Conservation (phyloP, 2,797 vertebrate genomes). For the Siniperca undulata region DNA sequence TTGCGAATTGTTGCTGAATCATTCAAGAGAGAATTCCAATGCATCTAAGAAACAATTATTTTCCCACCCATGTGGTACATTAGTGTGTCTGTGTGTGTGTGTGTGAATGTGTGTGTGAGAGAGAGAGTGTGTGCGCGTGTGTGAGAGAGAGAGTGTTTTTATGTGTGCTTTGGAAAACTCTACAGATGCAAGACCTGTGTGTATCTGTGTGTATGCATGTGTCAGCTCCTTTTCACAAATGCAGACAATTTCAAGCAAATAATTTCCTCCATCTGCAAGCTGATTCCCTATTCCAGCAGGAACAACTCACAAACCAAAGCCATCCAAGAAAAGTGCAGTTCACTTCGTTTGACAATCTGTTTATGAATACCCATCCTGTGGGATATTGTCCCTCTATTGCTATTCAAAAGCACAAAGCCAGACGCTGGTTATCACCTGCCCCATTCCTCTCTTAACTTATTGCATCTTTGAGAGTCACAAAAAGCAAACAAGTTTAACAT, state of each 20-base stretch:
- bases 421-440: constrained; percentile 18
- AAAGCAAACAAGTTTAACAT: constrained; percentile 13
- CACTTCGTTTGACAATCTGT: constrained; percentile 47
- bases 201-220: constrained; percentile 3
- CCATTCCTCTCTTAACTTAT: constrained; percentile 7
- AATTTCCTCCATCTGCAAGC: constrained; percentile 40
- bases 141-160: neutral
- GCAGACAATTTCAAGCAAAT: constrained; percentile 45
- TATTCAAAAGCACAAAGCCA: constrained; percentile 37
- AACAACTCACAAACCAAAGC: constrained; percentile 27
- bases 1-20: constrained; percentile 33
- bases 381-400: constrained; percentile 27
- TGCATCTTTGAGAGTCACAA: constrained; percentile 21
- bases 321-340: constrained; percentile 31
- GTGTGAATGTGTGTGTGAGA: neutral
- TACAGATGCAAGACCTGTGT: neutral
- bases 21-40: constrained; percentile 23
- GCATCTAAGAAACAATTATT: constrained; percentile 24
- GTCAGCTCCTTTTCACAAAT: constrained; percentile 23
- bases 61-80: neutral
- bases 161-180: constrained; percentile 11
- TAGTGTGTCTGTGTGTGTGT: neutral
- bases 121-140: neutral
- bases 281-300: constrained; percentile 29
- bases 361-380: constrained; percentile 38